Evolutionary conservation across 2,113 vertebrate species (phyloP).

Genomic region (Catharus bicknelli): DNA sequence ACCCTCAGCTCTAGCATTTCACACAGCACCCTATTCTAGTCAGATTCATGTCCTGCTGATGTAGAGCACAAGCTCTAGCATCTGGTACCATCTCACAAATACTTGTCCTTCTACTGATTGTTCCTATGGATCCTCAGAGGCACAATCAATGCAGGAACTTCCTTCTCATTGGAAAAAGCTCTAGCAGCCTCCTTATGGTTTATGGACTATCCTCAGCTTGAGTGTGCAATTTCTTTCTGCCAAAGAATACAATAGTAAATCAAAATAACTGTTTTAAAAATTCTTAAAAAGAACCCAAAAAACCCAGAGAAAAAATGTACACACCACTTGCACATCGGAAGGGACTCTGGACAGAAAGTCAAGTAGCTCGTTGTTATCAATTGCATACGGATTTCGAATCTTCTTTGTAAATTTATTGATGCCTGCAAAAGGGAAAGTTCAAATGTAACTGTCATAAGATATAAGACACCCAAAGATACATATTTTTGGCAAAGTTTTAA

Average conservation of each 20-base stretch:
- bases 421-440: conserved; percentile 76
- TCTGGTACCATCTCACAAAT: neutral
- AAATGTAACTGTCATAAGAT: neutral
- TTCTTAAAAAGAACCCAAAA: neutral
- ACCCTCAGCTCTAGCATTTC: neutral
- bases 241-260: neutral
- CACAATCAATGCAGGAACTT: neutral
- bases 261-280: neutral
- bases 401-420: conserved; percentile 99
- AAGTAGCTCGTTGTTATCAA: conserved; percentile 97
- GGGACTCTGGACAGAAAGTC: conserved; percentile 97
- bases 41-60: neutral
- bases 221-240: neutral
- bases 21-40: neutral
- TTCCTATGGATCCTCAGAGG: neutral
- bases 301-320: conserved; percentile 66
- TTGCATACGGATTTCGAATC: conserved; percentile 92
- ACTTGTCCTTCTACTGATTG: neutral
- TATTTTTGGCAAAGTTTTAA: neutral
- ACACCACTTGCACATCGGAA: conserved; percentile 92
- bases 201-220: neutral
- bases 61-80: neutral
- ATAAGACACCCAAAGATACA: neutral
- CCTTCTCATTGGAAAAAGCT: neutral
- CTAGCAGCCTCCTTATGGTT: neutral